Percentiles rank a stretch among this genome's conserved stretches.
Conservation (phyloP, 2,113 vertebrate species). For the Coryphaenoides rupestris region DNA sequence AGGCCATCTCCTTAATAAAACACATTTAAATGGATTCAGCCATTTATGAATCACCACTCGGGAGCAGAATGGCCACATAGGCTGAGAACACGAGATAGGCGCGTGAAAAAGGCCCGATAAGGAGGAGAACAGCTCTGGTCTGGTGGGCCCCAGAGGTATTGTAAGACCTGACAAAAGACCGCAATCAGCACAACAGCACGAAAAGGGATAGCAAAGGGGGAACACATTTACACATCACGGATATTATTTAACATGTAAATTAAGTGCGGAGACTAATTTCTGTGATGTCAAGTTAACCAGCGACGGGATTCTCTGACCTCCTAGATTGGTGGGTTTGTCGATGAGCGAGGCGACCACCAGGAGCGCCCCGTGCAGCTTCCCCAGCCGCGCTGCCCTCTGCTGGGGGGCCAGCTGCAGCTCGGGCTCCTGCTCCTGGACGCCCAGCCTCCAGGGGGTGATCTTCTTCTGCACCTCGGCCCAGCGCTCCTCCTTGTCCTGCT, state of each 20-base stretch:
- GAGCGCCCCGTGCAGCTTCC: slow-evolving; percentile 79
- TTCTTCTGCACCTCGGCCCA: slow-evolving; percentile 94
- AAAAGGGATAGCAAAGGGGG: too few species aligned
- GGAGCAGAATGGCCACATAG: too few species aligned
- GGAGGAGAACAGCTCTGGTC: too few species aligned
- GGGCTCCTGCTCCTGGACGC: slow-evolving; percentile 74
- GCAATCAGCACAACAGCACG: too few species aligned
- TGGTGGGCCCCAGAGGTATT: too few species aligned
- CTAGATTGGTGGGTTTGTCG: slow-evolving; percentile 92
- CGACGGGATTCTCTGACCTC: slow-evolving; percentile 73
- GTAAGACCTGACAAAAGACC: too few species aligned
- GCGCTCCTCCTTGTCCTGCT: slow-evolving; percentile 71
- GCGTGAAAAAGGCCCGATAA: too few species aligned
- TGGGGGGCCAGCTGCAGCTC: slow-evolving; percentile 77
- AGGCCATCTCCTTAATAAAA: slow-evolving; percentile 30
- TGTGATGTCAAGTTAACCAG: too few species aligned
- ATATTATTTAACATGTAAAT: too few species aligned
- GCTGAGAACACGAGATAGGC: too few species aligned
- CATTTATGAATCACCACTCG: slow-evolving; percentile 19
- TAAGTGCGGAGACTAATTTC: too few species aligned
- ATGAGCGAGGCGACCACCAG: slow-evolving; percentile 93
- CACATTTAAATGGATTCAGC: slow-evolving; percentile 36
- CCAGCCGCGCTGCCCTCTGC: slow-evolving; percentile 81
- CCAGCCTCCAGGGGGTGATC: slow-evolving; percentile 86
- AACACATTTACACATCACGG: too few species aligned